A percentile compares a stretch with the other conserved stretches of the same genome.
Evolutionary conservation across 2,113 vertebrate species (phyloP).

Genomic region (Fregetta grallaria): DNA sequence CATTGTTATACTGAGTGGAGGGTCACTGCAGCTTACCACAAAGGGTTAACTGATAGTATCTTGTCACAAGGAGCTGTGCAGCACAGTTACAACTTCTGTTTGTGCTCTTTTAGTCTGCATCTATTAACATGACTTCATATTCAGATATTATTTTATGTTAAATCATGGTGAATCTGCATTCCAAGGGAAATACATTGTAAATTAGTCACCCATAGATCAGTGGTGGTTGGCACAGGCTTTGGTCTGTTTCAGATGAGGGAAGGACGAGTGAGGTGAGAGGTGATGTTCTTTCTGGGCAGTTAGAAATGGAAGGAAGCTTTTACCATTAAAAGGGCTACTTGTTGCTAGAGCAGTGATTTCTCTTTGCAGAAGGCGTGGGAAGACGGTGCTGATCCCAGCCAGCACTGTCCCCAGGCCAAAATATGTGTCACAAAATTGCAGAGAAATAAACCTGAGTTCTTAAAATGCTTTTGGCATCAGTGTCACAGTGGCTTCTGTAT

Average conservation of each 20-base stretch:
- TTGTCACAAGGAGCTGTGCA: not conserved
- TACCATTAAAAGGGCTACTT: not conserved
- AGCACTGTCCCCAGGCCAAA: not conserved
- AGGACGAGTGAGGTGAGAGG: not conserved
- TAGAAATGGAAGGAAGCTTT: not conserved
- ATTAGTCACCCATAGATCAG: not conserved
- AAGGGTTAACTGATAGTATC: not conserved
- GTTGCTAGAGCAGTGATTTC: not conserved
- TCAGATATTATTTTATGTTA: slow-evolving; percentile 21
- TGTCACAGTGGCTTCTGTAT: not conserved
- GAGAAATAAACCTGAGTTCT: not conserved
- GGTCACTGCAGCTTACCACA: not conserved
- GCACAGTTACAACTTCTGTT: not conserved
- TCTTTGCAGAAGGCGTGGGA: not conserved
- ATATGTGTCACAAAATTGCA: accelerated
- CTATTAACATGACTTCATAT: not conserved
- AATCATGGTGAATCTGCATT: not conserved
- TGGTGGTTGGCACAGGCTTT: not conserved
- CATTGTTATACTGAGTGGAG: not conserved
- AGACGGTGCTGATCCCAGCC: not conserved
- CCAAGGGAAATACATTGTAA: not conserved
- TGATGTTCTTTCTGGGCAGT: not conserved
- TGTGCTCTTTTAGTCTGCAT: not conserved
- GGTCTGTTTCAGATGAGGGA: not conserved
- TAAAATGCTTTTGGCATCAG: not conserved